A percentile compares a stretch with the other conserved stretches of the same genome.
Evolutionary conservation across 1,140 invertebrate genomes (phyloP).

Genomic region (Bombus polaris): DNA sequence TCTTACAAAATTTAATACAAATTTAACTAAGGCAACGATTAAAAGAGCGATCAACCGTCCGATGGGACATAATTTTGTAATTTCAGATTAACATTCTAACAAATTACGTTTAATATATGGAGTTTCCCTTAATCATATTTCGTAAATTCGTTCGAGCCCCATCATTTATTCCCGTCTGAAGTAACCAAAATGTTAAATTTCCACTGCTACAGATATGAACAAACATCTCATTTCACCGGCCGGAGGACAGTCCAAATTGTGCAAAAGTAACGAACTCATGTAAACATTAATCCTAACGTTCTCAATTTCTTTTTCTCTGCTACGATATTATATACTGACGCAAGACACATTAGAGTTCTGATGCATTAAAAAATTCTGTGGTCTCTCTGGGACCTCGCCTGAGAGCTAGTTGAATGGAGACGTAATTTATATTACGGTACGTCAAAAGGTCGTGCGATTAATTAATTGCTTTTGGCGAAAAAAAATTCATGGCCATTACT

Average conservation of each 20-base stretch:
- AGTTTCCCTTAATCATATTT: background rate
- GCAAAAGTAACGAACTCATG: conserved; percentile 33
- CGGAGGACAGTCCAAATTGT: background rate
- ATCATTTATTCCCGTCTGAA: background rate
- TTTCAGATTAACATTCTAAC: background rate
- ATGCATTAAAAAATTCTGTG: conserved; percentile 49
- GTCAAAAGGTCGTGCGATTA: conserved; percentile 57
- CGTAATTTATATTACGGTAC: conserved; percentile 54
- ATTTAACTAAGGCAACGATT: background rate
- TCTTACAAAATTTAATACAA: background rate
- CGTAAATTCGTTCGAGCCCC: no score
- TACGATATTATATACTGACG: conserved; percentile 8
- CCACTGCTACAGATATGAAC: background rate
- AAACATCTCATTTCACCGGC: background rate
- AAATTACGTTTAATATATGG: background rate
- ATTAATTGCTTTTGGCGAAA: conserved; percentile 41
- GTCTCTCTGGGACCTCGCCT: background rate
- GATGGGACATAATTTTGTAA: background rate
- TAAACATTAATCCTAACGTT: conserved; percentile 32
- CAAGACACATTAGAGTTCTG: conserved; percentile 29
- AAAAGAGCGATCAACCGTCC: background rate
- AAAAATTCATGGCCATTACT: conserved; percentile 12
- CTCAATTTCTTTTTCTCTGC: no score
- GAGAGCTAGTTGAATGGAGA: conserved; percentile 39
- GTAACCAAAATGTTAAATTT: background rate